Evolutionary conservation across 2,113 vertebrate genomes (phyloP).

Genomic region (Craseonycteris thonglongyai): DNA sequence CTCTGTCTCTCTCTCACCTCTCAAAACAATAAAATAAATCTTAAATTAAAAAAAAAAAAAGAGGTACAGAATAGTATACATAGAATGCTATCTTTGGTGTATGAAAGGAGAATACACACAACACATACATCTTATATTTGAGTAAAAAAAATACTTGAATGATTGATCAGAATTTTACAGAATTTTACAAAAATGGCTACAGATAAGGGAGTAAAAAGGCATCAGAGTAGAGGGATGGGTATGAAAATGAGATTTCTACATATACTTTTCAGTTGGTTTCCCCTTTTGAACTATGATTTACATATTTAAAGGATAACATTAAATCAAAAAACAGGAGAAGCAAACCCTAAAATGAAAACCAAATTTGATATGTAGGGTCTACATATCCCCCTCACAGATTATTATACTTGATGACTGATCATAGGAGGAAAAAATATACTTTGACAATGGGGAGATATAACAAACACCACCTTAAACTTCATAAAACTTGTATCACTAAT

Average conservation of each 20-base stretch:
- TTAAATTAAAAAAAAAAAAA: background rate
- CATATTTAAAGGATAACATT: background rate
- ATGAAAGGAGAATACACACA: background rate
- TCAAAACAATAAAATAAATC: too few species aligned
- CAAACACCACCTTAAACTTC: background rate
- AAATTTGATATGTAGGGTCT: too few species aligned
- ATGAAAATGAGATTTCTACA: background rate
- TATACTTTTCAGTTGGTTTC: background rate
- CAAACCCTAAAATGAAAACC: slow-evolving; percentile 35
- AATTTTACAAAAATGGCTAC: slow-evolving; percentile 7
- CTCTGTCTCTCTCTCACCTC: too few species aligned
- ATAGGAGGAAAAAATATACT: background rate
- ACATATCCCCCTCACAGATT: background rate
- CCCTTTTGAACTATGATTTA: background rate
- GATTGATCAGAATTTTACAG: background rate
- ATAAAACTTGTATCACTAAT: background rate
- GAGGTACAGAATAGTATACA: background rate
- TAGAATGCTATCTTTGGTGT: background rate
- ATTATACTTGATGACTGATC: background rate
- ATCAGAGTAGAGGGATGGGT: background rate
- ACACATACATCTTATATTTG: background rate
- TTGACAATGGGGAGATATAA: background rate
- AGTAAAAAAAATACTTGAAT: background rate
- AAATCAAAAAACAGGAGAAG: background rate
- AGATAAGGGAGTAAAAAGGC: background rate